Evolutionary conservation across 2,888 invertebrate species (phyloP).

Genomic region (Cryptus armator): DNA sequence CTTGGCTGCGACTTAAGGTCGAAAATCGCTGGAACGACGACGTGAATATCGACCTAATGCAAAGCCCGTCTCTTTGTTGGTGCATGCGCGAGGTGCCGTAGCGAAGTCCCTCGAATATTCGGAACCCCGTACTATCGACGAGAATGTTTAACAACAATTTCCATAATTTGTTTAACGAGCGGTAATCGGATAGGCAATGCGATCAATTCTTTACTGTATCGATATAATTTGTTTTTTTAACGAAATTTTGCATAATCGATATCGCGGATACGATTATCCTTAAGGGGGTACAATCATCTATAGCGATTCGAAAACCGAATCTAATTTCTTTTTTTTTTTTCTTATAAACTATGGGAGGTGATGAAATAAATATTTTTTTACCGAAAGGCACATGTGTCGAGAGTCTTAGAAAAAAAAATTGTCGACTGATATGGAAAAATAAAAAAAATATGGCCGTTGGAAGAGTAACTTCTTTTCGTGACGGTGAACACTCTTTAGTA

Average conservation of each 20-base stretch:
- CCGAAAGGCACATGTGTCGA: too few species aligned
- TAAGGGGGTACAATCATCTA: background rate
- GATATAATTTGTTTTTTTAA: background rate
- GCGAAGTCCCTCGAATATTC: slow-evolving; percentile 18
- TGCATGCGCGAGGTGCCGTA: slow-evolving; percentile 67
- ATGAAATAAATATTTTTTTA: too few species aligned
- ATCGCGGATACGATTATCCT: background rate
- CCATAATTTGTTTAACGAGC: too few species aligned
- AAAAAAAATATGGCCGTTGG: too few species aligned
- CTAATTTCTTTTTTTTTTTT: too few species aligned
- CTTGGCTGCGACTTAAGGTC: slow-evolving; percentile 36
- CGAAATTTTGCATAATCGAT: background rate
- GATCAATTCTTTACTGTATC: background rate
- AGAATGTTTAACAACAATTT: background rate
- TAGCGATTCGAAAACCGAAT: too few species aligned
- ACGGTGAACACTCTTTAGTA: too few species aligned
- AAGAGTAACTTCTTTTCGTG: too few species aligned
- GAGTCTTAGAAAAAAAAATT: too few species aligned
- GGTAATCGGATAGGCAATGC: too few species aligned
- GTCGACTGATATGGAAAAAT: too few species aligned
- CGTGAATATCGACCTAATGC: slow-evolving; percentile 58
- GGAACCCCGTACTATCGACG: slow-evolving; percentile 43
- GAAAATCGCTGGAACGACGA: slow-evolving; percentile 62
- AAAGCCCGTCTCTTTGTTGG: slow-evolving; percentile 52
- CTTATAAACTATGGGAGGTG: too few species aligned